Conservation (phyloP, 2,797 vertebrate genomes). For the Alfaro cultratus region DNA sequence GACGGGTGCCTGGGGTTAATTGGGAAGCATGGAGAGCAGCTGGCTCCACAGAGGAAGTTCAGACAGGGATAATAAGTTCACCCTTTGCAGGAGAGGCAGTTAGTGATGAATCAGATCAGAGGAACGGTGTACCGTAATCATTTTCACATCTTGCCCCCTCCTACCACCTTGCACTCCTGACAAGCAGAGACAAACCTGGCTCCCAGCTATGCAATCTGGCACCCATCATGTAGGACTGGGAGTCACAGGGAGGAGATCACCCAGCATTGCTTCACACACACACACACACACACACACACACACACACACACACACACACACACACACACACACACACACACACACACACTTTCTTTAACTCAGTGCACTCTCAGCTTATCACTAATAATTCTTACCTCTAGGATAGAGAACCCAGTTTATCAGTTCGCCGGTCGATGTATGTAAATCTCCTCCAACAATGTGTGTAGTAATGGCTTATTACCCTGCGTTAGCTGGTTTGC, state of each 20-base stretch:
- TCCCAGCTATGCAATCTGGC: constrained; percentile 75
- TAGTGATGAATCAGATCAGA: constrained; percentile 79
- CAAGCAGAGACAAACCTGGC: constrained; percentile 74
- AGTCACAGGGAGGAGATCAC: constrained; percentile 58
- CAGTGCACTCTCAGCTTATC: constrained; percentile 57
- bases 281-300: constrained; percentile 25
- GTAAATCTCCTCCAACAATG: constrained; percentile 79
- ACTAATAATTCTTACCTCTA: constrained; percentile 72
- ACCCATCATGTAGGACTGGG: constrained; percentile 71
- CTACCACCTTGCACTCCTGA: constrained; percentile 61
- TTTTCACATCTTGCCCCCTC: constrained; percentile 55
- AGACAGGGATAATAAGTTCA: constrained; percentile 81
- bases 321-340: constrained; percentile 29
- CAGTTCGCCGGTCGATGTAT: constrained; percentile 75
- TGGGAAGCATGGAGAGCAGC: constrained; percentile 80
- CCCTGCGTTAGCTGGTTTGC: constrained; percentile 81
- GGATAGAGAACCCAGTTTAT: constrained; percentile 70
- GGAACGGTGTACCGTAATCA: constrained; percentile 74
- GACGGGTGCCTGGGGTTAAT: constrained; percentile 79
- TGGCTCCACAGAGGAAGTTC: constrained; percentile 72
- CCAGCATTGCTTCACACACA: constrained; percentile 32
- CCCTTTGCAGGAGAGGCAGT: constrained; percentile 73
- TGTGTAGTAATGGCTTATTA: constrained; percentile 83
- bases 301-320: constrained; percentile 25
- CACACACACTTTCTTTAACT: constrained; percentile 25